Conservation (phyloP, 1,140 invertebrate genomes). For the Hylaeus volcanicus region DNA sequence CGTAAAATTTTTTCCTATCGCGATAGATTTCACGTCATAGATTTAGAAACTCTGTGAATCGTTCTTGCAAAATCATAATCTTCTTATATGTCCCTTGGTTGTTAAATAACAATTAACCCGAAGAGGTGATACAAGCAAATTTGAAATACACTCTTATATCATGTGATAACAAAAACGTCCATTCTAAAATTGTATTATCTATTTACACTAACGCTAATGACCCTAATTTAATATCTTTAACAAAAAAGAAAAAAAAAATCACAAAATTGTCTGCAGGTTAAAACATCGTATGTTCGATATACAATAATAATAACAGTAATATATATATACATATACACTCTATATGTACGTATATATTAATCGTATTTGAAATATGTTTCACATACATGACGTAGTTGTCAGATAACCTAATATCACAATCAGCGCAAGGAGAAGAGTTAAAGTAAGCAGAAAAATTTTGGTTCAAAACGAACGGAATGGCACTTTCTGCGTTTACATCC, state of each 20-base stretch:
- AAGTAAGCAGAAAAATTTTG: conserved; percentile 70
- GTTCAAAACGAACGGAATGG: conserved; percentile 76
- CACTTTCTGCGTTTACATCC: conserved; percentile 65
- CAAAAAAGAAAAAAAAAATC: conserved; percentile 62
- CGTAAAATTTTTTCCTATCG: conserved; percentile 64
- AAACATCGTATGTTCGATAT: conserved; percentile 61
- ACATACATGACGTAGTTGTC: conserved; percentile 62
- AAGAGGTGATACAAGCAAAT: conserved; percentile 57
- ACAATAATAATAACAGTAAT: conserved; percentile 48
- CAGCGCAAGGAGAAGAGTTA: conserved; percentile 70
- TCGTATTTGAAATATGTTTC: conserved; percentile 48
- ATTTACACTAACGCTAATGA: conserved; percentile 70
- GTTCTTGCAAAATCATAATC: conserved; percentile 45
- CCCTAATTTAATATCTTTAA: conserved; percentile 68
- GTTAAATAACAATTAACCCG: conserved; percentile 45
- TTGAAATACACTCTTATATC: conserved; percentile 54
- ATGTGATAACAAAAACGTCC: conserved; percentile 60
- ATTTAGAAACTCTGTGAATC: conserved; percentile 67
- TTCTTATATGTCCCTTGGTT: background rate
- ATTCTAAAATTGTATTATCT: conserved; percentile 67
- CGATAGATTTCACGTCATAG: conserved; percentile 77
- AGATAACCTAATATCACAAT: conserved; percentile 80
- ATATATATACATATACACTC: conserved; percentile 33
- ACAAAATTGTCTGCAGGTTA: conserved; percentile 66
- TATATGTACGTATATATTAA: conserved; percentile 54